Evolutionary conservation across 2,888 invertebrate species (phyloP).

Genomic region (Azorinus chamasolen): DNA sequence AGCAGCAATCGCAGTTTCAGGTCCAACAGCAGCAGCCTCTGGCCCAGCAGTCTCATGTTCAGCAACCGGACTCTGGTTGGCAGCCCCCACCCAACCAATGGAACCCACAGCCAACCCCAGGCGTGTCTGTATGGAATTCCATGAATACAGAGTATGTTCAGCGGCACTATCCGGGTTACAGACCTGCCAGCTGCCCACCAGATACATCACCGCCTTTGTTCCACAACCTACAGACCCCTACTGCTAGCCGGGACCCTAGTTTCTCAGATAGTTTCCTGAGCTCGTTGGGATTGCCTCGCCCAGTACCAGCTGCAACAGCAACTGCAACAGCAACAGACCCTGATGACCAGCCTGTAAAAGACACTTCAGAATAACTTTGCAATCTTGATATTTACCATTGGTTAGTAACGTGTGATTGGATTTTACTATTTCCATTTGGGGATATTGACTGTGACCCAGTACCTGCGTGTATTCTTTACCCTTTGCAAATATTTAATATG

Average conservation of each 20-base stretch:
- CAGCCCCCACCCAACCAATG: too few relatives aligned
- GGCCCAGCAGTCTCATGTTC: not conserved
- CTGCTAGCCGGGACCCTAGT: too few relatives aligned
- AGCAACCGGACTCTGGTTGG: too few relatives aligned
- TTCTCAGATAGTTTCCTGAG: too few relatives aligned
- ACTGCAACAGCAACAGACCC: constrained; percentile 1
- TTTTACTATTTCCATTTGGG: constrained; percentile 2
- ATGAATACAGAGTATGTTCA: constrained; percentile 7
- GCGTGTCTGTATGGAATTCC: constrained; percentile 3
- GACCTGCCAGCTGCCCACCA: not conserved
- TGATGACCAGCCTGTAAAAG: constrained; percentile 4
- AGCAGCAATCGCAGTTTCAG: not conserved
- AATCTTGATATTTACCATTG: constrained; percentile 3
- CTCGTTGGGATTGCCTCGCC: too few relatives aligned
- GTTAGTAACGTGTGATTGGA: too few relatives aligned
- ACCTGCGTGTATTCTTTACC: not conserved
- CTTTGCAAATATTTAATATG: too few relatives aligned
- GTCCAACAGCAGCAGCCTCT: not conserved
- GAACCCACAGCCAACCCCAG: too few relatives aligned
- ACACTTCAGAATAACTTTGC: constrained; percentile 5
- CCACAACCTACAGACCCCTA: too few relatives aligned
- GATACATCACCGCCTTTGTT: too few relatives aligned
- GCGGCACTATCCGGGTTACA: constrained; percentile 2
- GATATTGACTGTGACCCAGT: not conserved
- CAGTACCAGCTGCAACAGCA: too few relatives aligned